Evolutionary conservation across 2,113 vertebrate genomes (phyloP), one percentile per base, ranked within the genome.

Genomic region (Oreochromis tanganicae): DNA sequence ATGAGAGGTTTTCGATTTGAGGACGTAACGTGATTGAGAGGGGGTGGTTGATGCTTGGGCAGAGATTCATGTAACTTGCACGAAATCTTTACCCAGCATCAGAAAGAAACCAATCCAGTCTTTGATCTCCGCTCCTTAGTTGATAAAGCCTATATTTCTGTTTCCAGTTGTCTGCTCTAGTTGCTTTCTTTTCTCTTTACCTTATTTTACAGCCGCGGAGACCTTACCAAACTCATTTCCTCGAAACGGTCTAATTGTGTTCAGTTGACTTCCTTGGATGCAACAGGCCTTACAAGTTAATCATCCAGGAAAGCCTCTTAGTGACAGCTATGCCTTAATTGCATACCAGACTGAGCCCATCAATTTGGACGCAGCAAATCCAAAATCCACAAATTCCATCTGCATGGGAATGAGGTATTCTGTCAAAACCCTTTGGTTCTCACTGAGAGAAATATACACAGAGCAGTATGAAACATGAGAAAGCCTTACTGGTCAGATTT

Each of bases 301-400:
- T 95, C 93, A 94, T 56, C 88, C 93, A 91, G 91, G 86, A 95
- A 95, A 95, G 92, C 91, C 90, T 95, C 93, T 94, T 94, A 95
- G 92, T 93, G 93, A 94, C 93, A 95, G 94, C 82, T 93, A 89
- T 85, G 92, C 87, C 86, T 94, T 93, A 94, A 95, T 94, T 96
- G 85, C 94, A 96, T 95, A 89, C 94, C 93, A 94, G 90, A 92
- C 81, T 82, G 86, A 91, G 92, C 81, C 92, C 91, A 95, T 95
- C 93, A 92, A 91, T 94, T 93, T 91, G 85, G 86, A 93, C 79
- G 87, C 82, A 86, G 92, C 89, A 94, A 95, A 95, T 92, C 91
- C 93, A 92, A 94, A 95, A 95, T 92, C 91, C 94, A 92, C 86
- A 89, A 89, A 94, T 93, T 94, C 90, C 89, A 85, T 89, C 88